phyloP scores from a whole-genome alignment of 2,113 vertebrate species.

The Crotalus tigris region DNA sequence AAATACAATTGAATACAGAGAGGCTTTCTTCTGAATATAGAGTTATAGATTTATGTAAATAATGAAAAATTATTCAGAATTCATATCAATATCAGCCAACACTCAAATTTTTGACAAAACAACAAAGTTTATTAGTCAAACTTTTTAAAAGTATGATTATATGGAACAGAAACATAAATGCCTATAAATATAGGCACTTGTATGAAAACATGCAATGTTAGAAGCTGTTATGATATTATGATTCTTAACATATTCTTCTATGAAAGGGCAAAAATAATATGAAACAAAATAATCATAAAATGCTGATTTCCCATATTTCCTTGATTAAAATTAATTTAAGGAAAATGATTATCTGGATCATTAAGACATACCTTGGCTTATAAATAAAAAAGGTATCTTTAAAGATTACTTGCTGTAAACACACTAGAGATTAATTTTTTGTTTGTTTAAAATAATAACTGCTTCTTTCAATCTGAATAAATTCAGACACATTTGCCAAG shows the following conservation, averaged over 20 bases:
- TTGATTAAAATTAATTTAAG: constrained; percentile 8
- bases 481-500: not conserved
- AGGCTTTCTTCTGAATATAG: not conserved
- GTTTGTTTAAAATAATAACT: not conserved
- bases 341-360: not conserved
- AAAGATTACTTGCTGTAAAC: constrained; percentile 25
- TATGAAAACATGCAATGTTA: not conserved
- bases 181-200: not conserved
- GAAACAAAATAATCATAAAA: not conserved
- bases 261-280: fast-evolving
- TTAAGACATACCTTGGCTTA: not conserved
- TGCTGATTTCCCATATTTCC: constrained; percentile 7
- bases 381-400: not conserved
- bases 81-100: not conserved
- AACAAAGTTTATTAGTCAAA: not conserved
- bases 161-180: not conserved
- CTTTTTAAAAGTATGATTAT: not conserved
- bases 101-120: not conserved
- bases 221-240: not conserved
- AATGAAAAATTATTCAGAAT: not conserved
- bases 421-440: not conserved
- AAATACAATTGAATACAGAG: not conserved
- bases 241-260: not conserved
- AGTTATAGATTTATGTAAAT: not conserved
- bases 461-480: not conserved